phyloP scores from a whole-genome alignment of 2,113 vertebrate species.

The Echinops telfairi region DNA sequence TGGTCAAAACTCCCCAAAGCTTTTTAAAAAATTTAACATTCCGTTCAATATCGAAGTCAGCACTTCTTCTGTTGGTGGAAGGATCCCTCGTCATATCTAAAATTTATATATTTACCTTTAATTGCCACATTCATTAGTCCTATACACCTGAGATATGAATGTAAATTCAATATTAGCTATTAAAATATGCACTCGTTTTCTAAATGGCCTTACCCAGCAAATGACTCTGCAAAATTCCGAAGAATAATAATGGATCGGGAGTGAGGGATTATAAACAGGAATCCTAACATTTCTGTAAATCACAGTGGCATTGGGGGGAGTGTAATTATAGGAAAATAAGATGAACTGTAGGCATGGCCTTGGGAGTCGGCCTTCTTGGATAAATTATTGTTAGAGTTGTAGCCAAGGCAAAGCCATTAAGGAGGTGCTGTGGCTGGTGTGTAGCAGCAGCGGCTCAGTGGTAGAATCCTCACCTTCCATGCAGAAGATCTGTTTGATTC shows the following conservation, averaged over 20 bases:
- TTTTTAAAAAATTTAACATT: slow-evolving; percentile 53
- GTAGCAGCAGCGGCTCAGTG: background rate
- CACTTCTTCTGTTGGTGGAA: background rate
- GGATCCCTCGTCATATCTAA: background rate
- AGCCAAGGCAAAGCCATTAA: background rate
- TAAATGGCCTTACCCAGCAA: slow-evolving; percentile 50
- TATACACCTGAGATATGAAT: slow-evolving; percentile 7
- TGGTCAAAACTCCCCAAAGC: slow-evolving; percentile 26
- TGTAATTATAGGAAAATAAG: slow-evolving; percentile 28
- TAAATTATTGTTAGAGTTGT: slow-evolving; percentile 25
- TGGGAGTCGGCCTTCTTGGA: background rate
- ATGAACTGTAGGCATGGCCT: slow-evolving; percentile 46
- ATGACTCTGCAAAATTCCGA: slow-evolving; percentile 58
- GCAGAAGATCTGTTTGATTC: background rate
- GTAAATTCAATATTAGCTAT: slow-evolving; percentile 62
- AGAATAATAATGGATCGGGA: slow-evolving; percentile 62
- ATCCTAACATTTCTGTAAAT: slow-evolving; percentile 63
- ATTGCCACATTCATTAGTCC: slow-evolving; percentile 26
- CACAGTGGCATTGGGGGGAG: accelerated
- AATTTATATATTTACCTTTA: slow-evolving; percentile 63
- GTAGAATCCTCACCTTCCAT: background rate
- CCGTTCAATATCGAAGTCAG: slow-evolving; percentile 60
- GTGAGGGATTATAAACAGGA: slow-evolving; percentile 56
- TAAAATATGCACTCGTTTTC: slow-evolving; percentile 69
- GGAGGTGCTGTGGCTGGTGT: background rate